phyloP scores from a whole-genome alignment of 2,888 invertebrate genomes.

The Stramonita haemastoma region DNA sequence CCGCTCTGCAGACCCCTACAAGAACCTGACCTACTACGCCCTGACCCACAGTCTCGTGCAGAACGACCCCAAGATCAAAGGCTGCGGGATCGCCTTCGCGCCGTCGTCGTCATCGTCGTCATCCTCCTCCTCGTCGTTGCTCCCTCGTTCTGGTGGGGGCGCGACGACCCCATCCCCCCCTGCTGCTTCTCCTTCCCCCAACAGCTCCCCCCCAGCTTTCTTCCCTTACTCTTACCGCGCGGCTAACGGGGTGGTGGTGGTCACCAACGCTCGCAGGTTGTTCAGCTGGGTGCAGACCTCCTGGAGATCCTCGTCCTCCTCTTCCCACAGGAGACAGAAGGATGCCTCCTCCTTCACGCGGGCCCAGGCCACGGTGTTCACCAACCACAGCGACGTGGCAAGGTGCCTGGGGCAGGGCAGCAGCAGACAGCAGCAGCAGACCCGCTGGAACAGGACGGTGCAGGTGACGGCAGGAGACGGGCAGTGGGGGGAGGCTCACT shows the following conservation, averaged over 20 bases:
- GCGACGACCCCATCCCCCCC: slow-evolving; percentile 58
- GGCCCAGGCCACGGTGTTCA: slow-evolving; percentile 39
- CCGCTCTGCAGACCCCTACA: slow-evolving; percentile 43
- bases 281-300: slow-evolving; percentile 45
- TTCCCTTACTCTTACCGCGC: slow-evolving; percentile 61
- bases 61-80: slow-evolving; percentile 58
- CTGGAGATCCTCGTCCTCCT: slow-evolving; percentile 40
- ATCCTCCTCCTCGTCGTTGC: background rate
- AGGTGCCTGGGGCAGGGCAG: slow-evolving; percentile 24
- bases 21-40: slow-evolving; percentile 53
- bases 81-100: slow-evolving; percentile 65
- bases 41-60: slow-evolving; percentile 59
- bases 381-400: slow-evolving; percentile 47
- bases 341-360: slow-evolving; percentile 30
- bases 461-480: slow-evolving; percentile 52
- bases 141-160: too few species aligned
- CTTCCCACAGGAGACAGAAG: slow-evolving; percentile 14
- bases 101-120: slow-evolving; percentile 40
- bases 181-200: slow-evolving; percentile 28
- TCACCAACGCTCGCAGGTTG: slow-evolving; percentile 47
- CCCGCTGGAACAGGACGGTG: slow-evolving; percentile 47
- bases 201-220: slow-evolving; percentile 39
- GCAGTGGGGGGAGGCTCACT: slow-evolving; percentile 62
- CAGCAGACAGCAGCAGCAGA: too few species aligned
- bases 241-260: slow-evolving; percentile 38